Evolutionary conservation across 2,113 vertebrate genomes (phyloP).

Genomic region (Catharus bicknelli): DNA sequence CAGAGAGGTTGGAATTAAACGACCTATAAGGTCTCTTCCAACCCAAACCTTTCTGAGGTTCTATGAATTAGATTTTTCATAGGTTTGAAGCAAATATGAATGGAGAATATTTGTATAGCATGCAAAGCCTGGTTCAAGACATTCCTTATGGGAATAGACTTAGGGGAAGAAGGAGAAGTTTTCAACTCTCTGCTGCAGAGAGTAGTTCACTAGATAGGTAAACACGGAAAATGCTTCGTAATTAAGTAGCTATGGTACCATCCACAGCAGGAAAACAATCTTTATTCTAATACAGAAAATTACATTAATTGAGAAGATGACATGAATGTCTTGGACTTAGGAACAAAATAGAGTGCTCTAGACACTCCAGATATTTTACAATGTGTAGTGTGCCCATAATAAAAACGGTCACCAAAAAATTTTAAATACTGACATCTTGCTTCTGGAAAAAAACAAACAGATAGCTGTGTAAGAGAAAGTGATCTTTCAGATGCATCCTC

Average conservation of each 20-base stretch:
- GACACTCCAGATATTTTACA: not conserved
- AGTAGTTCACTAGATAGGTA: not conserved
- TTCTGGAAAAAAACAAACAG: not conserved
- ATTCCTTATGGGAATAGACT: not conserved
- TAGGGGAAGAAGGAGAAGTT: not conserved
- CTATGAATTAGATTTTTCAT: not conserved
- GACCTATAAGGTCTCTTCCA: not conserved
- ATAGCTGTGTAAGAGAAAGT: not conserved
- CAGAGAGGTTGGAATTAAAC: not conserved
- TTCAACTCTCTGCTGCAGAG: not conserved
- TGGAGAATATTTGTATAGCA: not conserved
- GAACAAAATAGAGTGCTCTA: not conserved
- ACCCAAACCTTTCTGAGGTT: rapidly evolving
- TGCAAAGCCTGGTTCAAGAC: not conserved
- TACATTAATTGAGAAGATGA: not conserved
- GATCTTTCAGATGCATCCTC: not conserved
- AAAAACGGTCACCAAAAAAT: not conserved
- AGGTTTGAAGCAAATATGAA: not conserved
- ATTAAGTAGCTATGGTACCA: not conserved
- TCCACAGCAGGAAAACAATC: not conserved
- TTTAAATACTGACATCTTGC: not conserved
- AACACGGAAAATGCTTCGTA: not conserved
- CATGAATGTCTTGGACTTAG: not conserved
- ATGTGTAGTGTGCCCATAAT: not conserved
- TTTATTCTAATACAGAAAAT: not conserved